phyloP scores from a whole-genome alignment of 2,888 invertebrate genomes.

The Sarcophaga carnaria region DNA sequence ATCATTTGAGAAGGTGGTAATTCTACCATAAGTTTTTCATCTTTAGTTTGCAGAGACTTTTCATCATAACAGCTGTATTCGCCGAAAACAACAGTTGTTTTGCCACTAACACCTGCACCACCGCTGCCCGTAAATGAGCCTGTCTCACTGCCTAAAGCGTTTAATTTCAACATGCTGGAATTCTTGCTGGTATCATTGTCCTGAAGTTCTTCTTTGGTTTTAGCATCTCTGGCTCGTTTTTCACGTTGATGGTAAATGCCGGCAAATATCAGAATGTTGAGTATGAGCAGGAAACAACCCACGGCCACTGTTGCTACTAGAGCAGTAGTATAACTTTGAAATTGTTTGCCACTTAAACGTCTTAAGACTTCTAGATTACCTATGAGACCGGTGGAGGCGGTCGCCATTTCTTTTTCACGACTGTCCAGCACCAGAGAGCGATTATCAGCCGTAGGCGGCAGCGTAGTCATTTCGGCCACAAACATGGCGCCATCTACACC shows the following conservation, averaged over 20 bases:
- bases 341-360: constrained; percentile 89
- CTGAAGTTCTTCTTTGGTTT: constrained; percentile 89
- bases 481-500: constrained; percentile 77
- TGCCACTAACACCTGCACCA: constrained; percentile 69
- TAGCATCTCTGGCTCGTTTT: constrained; percentile 85
- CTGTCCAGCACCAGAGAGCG: constrained; percentile 74
- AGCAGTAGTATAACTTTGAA: constrained; percentile 94
- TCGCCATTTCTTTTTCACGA: constrained; percentile 78
- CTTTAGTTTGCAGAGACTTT: constrained; percentile 82
- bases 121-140: constrained; percentile 62
- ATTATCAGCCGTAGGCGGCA: constrained; percentile 80
- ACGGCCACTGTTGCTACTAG: constrained; percentile 93
- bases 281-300: constrained; percentile 90
- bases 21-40: constrained; percentile 85
- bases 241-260: constrained; percentile 94
- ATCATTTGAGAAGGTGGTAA: constrained; percentile 82
- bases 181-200: constrained; percentile 81
- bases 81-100: constrained; percentile 81
- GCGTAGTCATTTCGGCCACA: constrained; percentile 76
- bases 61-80: constrained; percentile 87
- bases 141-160: constrained; percentile 74
- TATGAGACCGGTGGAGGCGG: constrained; percentile 78
- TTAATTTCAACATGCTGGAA: constrained; percentile 78
- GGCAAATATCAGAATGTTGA: constrained; percentile 93
- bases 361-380: constrained; percentile 88